Base-by-base conservation (phyloP, 1,140 invertebrate genomes). In the Neodiprion fabricii region DNA sequence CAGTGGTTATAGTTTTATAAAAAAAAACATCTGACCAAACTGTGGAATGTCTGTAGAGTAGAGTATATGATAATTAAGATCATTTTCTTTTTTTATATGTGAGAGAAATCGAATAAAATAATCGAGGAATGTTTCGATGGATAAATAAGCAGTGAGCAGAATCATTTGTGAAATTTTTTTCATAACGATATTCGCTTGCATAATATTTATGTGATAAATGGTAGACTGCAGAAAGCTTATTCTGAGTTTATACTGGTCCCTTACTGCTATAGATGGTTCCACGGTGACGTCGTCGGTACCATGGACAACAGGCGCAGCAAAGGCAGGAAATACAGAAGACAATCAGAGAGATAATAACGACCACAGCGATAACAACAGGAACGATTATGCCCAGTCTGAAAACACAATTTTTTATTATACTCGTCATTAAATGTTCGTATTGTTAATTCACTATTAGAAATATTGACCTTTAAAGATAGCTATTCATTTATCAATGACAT, bases 251-350 rank as follows among this genome's bases (percentile, higher is more conserved):
- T 23, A 69, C 40, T 69, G 40, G 17, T 69, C 9, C 78, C 83
- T 82, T 77, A 86, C 84, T 80, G 74, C 84, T 85, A 72, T 86
- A 87, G 67, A 85, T 80, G 1, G 80, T 83, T 28, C 85, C 85
- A 71, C 72, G 80, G 28, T 86, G 82, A 74, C 84, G 83, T 72
- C 83, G 79, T 23, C 79, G 80, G 72, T 87, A 84, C 79, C 81
- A 86, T 11, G 84, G 85, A 9, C 85, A 86, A 48, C 82, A 86
- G 10, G 75, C 81, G 72, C 85, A 87, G 81, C 84, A 87, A 9
- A 85, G 74, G 48, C 85, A 87, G 0, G 75, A 84, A 66, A 87
- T 61, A 67, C 85, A 85, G 69, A 76, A 81, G 0, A 80, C 53
- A 47, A 86, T 74, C 10, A 85, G 0, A 1, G 70, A 47, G 12